Percentiles rank a stretch among this genome's conserved stretches.
phyloP scores from a whole-genome alignment of 2,888 invertebrate genomes.

The Drosophila cracens region DNA sequence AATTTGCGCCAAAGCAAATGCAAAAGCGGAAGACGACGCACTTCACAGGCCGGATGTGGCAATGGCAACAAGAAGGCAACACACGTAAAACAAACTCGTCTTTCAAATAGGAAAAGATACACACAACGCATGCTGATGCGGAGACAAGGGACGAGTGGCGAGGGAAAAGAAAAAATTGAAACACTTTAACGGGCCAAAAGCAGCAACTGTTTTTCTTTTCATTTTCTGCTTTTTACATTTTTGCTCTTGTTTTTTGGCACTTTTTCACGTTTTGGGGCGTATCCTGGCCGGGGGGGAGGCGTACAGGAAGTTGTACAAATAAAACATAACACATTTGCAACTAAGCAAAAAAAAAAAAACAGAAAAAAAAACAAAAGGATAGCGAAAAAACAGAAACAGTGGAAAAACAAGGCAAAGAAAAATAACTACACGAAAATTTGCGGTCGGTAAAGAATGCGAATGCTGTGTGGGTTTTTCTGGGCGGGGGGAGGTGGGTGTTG shows the following conservation, averaged over 20 bases:
- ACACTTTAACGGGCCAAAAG: conserved; percentile 73
- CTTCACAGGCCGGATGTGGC: conserved; percentile 62
- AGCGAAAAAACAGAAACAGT: conserved; percentile 21
- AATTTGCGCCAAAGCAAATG: conserved; percentile 75
- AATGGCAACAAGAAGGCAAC: conserved; percentile 42
- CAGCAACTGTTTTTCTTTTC: conserved; percentile 30
- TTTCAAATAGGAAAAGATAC: conserved; percentile 52
- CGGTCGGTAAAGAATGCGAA: conserved; percentile 71
- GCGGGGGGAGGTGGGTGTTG: not conserved
- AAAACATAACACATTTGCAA: conserved; percentile 78
- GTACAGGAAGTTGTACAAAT: conserved; percentile 76
- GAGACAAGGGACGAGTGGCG: conserved; percentile 33
- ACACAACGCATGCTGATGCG: conserved; percentile 60
- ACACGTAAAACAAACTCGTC: conserved; percentile 47
- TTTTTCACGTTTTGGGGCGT: conserved; percentile 59
- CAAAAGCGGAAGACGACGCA: conserved; percentile 77
- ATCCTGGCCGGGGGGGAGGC: conserved; percentile 1
- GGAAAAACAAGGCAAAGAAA: conserved; percentile 54
- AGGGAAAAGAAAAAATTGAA: conserved; percentile 66
- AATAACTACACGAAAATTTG: conserved; percentile 79
- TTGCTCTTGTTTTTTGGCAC: conserved; percentile 65
- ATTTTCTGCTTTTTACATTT: conserved; percentile 1
- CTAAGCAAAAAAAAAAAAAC: conserved; percentile 38
- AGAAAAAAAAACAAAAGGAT: conserved; percentile 16
- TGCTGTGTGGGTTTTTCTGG: conserved; percentile 11